Percentiles rank a stretch among this genome's conserved stretches.
Evolutionary conservation across 1,140 invertebrate genomes (phyloP).

Genomic region (Brachionus manjavacas): DNA sequence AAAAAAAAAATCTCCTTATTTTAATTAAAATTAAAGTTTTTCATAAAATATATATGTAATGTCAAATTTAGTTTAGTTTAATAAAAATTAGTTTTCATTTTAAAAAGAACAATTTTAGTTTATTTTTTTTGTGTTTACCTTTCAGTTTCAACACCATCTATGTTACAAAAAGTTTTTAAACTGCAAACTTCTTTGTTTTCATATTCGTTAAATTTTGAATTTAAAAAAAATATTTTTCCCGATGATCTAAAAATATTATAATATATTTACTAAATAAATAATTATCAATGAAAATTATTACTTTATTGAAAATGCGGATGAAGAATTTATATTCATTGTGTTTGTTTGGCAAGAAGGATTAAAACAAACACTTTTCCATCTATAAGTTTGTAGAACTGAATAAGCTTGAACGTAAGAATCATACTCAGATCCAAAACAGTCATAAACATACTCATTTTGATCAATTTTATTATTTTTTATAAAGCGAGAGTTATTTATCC

Average conservation of each 20-base stretch:
- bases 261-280: not conserved
- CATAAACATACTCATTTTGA: not conserved
- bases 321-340: not conserved
- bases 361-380: not conserved
- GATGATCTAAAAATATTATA: not conserved
- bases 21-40: too few relatives aligned
- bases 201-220: not conserved
- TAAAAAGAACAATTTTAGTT: not conserved
- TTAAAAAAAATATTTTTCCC: not conserved
- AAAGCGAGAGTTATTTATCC: not conserved
- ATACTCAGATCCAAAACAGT: constrained; percentile 1
- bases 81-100: not conserved
- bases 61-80: too few relatives aligned
- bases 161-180: not conserved
- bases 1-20: not conserved
- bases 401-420: not conserved
- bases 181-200: not conserved
- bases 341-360: not conserved
- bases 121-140: not conserved
- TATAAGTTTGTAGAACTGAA: not conserved
- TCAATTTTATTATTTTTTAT: not conserved
- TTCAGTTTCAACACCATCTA: not conserved
- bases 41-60: too few relatives aligned
- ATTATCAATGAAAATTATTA: not conserved
- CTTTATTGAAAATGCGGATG: not conserved